Percentiles rank a stretch among this genome's conserved stretches.
These are phyloP conservation scores for Microtus ochrogaster DNA, from an alignment of 2,113 vertebrate species.

Conservation along the genomic window DNA sequence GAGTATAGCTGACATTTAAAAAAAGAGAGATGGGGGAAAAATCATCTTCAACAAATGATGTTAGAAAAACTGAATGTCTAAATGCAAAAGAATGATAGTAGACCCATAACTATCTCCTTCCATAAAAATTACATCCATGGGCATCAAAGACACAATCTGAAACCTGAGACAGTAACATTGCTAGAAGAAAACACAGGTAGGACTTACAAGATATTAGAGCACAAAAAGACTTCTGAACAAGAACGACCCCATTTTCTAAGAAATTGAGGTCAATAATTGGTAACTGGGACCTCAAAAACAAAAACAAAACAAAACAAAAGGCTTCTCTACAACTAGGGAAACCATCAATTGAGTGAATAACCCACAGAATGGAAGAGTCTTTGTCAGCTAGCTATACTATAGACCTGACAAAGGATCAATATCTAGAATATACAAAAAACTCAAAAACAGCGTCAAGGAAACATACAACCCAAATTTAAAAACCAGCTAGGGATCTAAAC, in stretches of 20 bases:
- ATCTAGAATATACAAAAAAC: not conserved
- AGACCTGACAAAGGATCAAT: not conserved
- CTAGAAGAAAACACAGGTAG: not conserved
- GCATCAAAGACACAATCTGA: not conserved
- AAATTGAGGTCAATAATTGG: not conserved
- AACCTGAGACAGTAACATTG: not conserved
- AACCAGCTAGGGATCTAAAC: not conserved
- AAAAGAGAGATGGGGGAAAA: not conserved
- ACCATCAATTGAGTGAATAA: not conserved
- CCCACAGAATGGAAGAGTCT: not conserved
- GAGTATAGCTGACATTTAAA: not conserved
- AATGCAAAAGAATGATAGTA: not conserved
- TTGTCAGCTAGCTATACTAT: not conserved
- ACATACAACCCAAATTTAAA: not conserved
- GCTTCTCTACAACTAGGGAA: not conserved
- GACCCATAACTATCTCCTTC: not conserved
- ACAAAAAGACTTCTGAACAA: not conserved
- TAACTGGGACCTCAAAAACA: not conserved
- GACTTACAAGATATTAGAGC: not conserved
- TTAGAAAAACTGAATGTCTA: not conserved
- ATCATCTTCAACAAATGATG: not conserved
- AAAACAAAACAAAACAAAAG: not conserved
- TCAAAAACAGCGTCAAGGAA: not conserved
- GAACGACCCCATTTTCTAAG: not conserved
- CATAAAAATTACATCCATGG: not conserved